Conservation (phyloP, 1,140 invertebrate genomes). For the Diachasmimorpha longicaudata region DNA sequence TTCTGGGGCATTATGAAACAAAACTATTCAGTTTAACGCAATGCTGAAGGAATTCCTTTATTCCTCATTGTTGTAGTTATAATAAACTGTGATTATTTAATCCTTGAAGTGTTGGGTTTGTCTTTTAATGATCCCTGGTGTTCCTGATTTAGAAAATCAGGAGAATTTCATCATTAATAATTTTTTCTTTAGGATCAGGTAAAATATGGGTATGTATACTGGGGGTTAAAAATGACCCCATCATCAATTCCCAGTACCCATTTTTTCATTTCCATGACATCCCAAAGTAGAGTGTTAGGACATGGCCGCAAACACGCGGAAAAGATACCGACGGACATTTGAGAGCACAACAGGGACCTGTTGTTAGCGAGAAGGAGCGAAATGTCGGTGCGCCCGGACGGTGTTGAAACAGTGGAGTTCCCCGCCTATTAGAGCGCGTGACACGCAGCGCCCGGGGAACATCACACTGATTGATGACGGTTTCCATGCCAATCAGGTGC, state of each 20-base stretch:
- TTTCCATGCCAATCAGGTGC: too few relatives aligned
- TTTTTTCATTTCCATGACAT: too few relatives aligned
- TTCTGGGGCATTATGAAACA: neutral
- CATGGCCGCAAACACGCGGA: too few relatives aligned
- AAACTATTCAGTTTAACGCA: neutral
- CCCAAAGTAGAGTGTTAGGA: too few relatives aligned
- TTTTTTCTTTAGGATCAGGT: too few relatives aligned
- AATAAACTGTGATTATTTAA: constrained; percentile 7
- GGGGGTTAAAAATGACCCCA: too few relatives aligned
- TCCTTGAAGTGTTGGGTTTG: neutral
- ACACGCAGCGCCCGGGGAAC: too few relatives aligned
- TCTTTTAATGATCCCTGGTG: neutral
- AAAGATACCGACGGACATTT: neutral
- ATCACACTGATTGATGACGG: too few relatives aligned
- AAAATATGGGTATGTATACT: too few relatives aligned
- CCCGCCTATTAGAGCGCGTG: neutral
- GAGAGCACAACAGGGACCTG: neutral
- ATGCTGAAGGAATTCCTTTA: neutral
- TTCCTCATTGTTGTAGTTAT: neutral
- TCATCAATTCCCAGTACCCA: too few relatives aligned
- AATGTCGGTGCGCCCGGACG: neutral
- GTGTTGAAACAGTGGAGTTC: neutral
- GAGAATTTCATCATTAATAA: neutral
- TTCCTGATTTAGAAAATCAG: too few relatives aligned
- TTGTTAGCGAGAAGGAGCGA: neutral